phyloP scores from a whole-genome alignment of 2,888 invertebrate genomes.

The Laspeyria flexula region DNA sequence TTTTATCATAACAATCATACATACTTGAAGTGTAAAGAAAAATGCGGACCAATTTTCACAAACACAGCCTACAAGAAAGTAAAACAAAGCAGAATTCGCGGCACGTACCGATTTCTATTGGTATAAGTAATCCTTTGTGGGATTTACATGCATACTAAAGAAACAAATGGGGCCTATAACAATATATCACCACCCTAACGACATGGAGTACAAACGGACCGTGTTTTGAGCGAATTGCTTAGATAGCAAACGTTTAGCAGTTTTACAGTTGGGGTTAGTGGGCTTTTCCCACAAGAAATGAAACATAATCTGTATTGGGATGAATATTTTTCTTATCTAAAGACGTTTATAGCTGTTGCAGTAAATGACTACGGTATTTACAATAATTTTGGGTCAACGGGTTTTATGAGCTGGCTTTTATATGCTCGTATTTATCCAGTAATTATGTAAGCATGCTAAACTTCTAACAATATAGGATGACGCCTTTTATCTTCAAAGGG shows the following conservation, averaged over 20 bases:
- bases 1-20: not conserved
- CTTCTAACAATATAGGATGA: too few relatives aligned
- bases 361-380: too few relatives aligned
- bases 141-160: constrained; percentile 52
- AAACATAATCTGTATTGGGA: not conserved
- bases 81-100: constrained; percentile 32
- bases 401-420: too few relatives aligned
- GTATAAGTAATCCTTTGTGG: constrained; percentile 49
- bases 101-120: constrained; percentile 48
- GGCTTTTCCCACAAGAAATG: not conserved
- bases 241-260: constrained; percentile 30
- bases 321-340: not conserved
- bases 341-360: not conserved
- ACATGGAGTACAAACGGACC: constrained; percentile 58
- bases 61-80: constrained; percentile 14
- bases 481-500: too few relatives aligned
- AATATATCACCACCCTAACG: constrained; percentile 61
- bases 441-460: too few relatives aligned
- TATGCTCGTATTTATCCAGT: too few relatives aligned
- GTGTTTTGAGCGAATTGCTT: constrained; percentile 57
- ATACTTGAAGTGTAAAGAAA: not conserved
- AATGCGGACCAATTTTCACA: constrained; percentile 6
- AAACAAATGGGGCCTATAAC: constrained; percentile 61
- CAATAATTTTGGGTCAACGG: too few relatives aligned
- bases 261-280: constrained; percentile 6